Conservation (phyloP, 2,113 vertebrate species). For the Rhagologus leucostigma region DNA sequence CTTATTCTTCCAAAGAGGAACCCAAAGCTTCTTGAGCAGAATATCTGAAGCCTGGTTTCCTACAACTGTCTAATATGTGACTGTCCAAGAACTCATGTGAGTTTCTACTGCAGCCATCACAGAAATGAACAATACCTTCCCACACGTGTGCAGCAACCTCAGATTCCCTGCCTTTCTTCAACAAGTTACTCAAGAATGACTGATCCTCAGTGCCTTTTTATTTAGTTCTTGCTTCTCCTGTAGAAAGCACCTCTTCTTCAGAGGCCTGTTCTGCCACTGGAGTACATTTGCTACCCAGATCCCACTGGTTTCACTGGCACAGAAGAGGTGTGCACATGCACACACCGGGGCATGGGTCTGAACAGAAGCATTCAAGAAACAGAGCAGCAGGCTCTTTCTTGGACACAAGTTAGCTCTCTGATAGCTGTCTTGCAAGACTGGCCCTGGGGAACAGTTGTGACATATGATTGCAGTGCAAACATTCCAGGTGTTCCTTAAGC, state of each 20-base stretch:
- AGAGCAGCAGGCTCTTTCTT: not conserved
- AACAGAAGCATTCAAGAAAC: not conserved
- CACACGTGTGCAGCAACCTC: not conserved
- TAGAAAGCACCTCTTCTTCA: not conserved
- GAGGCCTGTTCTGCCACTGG: not conserved
- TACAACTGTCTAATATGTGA: not conserved
- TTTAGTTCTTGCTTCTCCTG: not conserved
- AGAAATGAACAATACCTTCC: not conserved
- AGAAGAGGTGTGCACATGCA: fast-evolving
- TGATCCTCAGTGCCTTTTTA: not conserved
- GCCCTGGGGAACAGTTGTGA: not conserved
- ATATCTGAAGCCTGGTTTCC: not conserved
- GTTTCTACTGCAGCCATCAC: not conserved
- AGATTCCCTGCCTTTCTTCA: not conserved
- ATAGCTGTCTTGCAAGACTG: not conserved
- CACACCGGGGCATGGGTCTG: not conserved
- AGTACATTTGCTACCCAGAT: not conserved
- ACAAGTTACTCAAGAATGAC: not conserved
- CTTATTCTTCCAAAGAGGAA: not conserved
- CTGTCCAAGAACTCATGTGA: not conserved
- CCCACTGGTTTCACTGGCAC: not conserved
- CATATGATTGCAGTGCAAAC: not conserved
- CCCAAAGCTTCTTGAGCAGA: not conserved
- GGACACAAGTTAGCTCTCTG: not conserved
- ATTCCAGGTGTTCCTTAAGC: not conserved